A percentile compares a stretch with the other conserved stretches of the same genome.
Evolutionary conservation across 2,797 vertebrate genomes (phyloP).

Genomic region (Sebastolobus alascanus): DNA sequence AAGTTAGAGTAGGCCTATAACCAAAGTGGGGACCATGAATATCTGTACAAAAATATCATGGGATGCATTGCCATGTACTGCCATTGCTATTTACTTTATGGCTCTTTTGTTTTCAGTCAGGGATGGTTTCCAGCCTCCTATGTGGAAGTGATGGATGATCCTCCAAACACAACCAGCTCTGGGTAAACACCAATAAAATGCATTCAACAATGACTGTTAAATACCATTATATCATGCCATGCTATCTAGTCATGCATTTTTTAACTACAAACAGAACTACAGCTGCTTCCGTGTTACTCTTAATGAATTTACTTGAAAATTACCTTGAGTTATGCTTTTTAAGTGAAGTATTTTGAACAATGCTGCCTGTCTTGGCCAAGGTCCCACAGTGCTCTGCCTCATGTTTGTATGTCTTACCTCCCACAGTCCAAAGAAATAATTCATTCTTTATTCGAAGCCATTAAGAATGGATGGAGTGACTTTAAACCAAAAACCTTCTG

Average conservation of each 20-base stretch:
- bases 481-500: neutral
- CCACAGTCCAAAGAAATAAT: neutral
- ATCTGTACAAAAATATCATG: neutral
- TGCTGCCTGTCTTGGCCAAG: neutral
- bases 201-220: neutral
- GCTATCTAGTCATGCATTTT: neutral
- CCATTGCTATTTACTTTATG: neutral
- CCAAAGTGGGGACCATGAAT: neutral
- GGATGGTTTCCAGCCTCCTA: conserved; percentile 96
- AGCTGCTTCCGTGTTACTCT: neutral
- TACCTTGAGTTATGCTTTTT: neutral
- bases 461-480: neutral
- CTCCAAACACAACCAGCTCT: conserved; percentile 21
- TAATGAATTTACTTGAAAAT: neutral
- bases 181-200: conserved; percentile 63
- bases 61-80: neutral
- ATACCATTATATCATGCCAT: too few relatives aligned
- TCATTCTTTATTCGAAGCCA: neutral
- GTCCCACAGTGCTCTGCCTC: neutral
- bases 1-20: too few relatives aligned
- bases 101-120: conserved; percentile 78
- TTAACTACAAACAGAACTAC: neutral
- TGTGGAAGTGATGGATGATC: conserved; percentile 85
- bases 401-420: neutral
- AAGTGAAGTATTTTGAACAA: neutral